These are phyloP conservation scores for Hylomyscus alleni DNA, from an alignment of 2,797 vertebrate species.

Conservation along the genomic window DNA sequence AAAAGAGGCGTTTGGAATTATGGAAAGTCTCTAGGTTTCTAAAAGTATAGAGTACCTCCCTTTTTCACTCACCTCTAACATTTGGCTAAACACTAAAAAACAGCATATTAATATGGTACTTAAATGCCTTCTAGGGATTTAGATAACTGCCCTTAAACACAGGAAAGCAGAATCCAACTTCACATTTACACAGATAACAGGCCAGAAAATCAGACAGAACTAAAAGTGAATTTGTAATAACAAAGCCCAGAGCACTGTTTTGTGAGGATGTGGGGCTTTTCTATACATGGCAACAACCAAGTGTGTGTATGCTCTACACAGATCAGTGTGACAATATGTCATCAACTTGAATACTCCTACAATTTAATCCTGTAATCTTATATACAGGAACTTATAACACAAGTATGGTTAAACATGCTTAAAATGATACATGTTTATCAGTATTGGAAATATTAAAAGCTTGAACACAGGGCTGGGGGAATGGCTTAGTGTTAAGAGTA, in stretches of 20 bases:
- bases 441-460: not conserved
- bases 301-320: not conserved
- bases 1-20: not conserved
- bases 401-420: not conserved
- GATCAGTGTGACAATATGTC: not conserved
- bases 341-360: not conserved
- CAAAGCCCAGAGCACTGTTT: not conserved
- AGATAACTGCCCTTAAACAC: conserved; percentile 9
- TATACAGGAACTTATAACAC: not conserved
- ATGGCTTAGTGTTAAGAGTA: not conserved
- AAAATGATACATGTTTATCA: not conserved
- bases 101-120: conserved; percentile 1
- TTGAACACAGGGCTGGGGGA: not conserved
- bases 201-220: not conserved
- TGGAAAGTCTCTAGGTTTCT: not conserved
- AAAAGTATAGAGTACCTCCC: not conserved
- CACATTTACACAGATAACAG: conserved; percentile 27
- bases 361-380: not conserved
- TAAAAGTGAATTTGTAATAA: conserved; percentile 32
- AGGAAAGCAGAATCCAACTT: not conserved
- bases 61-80: not conserved
- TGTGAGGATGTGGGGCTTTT: not conserved
- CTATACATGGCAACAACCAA: not conserved
- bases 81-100: not conserved
- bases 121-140: not conserved